A percentile compares a stretch with the other conserved stretches of the same genome.
Conservation (phyloP, 92 coral and sea anemone genomes). For the Phenganax marumi region DNA sequence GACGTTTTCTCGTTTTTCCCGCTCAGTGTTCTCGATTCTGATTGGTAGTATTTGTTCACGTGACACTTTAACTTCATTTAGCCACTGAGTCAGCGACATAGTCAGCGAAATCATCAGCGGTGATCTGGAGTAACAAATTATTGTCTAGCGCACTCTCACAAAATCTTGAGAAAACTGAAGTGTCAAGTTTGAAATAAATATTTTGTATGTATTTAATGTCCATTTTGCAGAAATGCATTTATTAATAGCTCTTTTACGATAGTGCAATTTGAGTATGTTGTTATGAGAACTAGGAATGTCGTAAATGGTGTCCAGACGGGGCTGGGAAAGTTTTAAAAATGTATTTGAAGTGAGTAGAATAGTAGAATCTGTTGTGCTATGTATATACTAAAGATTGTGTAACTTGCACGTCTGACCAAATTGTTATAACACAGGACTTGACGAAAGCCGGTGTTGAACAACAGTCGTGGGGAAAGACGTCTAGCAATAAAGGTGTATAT, state of each 20-base stretch:
- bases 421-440: slow-evolving; percentile 16
- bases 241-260: background rate
- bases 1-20: too few relatives aligned
- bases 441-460: slow-evolving; percentile 26
- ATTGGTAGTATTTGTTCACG: too few relatives aligned
- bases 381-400: background rate
- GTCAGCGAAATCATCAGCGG: too few relatives aligned
- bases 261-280: background rate
- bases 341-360: slow-evolving; percentile 22
- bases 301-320: slow-evolving; percentile 23
- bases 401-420: background rate
- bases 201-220: too few relatives aligned
- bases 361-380: background rate
- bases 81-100: too few relatives aligned
- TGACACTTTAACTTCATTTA: too few relatives aligned
- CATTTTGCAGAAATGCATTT: background rate
- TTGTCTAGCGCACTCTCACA: too few relatives aligned
- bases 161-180: too few relatives aligned
- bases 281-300: background rate
- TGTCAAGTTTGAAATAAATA: too few relatives aligned
- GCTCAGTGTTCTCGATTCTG: too few relatives aligned
- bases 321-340: slow-evolving; percentile 33
- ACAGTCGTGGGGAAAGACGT: slow-evolving; percentile 36
- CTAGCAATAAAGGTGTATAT: slow-evolving; percentile 23
- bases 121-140: too few relatives aligned